Percentiles rank a stretch among this genome's conserved stretches.
Evolutionary conservation across 2,888 invertebrate species (phyloP).

Genomic region (Eristalis tenax): DNA sequence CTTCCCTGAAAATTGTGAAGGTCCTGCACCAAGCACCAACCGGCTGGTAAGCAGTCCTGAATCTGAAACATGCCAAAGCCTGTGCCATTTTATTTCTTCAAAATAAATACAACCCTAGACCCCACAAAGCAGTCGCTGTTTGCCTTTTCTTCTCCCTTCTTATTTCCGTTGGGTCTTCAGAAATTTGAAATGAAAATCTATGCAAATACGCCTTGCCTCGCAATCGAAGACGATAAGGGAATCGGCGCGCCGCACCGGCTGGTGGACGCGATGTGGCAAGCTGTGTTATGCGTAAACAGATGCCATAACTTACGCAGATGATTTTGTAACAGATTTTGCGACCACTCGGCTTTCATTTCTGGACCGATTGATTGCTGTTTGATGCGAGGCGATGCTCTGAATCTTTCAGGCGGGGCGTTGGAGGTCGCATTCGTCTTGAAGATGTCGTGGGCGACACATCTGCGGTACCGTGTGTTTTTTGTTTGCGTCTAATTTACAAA

Average conservation of each 20-base stretch:
- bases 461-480: background rate
- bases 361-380: too few species aligned
- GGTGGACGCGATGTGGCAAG: background rate
- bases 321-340: background rate
- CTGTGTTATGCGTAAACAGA: background rate
- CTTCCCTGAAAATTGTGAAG: slow-evolving; percentile 28
- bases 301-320: background rate
- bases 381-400: background rate
- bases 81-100: background rate
- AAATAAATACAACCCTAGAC: background rate
- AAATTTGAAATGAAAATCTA: slow-evolving; percentile 22
- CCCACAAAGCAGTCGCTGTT: background rate
- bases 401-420: background rate
- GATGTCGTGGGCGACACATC: background rate
- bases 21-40: slow-evolving; percentile 28
- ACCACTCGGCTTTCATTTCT: background rate
- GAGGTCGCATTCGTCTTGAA: background rate
- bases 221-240: background rate
- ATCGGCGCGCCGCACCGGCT: background rate
- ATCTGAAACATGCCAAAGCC: too few species aligned
- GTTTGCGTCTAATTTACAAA: background rate
- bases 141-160: background rate
- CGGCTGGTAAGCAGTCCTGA: slow-evolving; percentile 16
- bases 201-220: background rate
- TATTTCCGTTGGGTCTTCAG: background rate